Conservation (phyloP, 2,888 invertebrate species). For the Thereva unica region DNA sequence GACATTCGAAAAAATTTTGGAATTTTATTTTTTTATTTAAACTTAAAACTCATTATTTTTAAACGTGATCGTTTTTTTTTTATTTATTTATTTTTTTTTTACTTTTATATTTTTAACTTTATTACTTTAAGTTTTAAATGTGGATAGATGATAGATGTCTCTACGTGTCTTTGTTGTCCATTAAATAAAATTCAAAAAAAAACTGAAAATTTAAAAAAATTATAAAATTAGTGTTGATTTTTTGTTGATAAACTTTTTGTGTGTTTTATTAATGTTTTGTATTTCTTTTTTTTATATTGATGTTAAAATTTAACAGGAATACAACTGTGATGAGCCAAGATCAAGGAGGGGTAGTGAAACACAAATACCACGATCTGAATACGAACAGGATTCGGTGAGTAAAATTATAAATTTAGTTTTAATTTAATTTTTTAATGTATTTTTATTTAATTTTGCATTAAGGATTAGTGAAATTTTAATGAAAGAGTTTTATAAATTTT, state of each 20-base stretch:
- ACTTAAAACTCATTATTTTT: conserved; percentile 1
- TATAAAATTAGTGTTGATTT: not conserved
- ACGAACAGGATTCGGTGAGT: conserved; percentile 59
- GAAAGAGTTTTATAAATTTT: too few species aligned
- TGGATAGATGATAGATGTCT: conserved; percentile 22
- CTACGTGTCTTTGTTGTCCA: conserved; percentile 28
- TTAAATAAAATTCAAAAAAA: conserved; percentile 12
- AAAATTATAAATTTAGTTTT: conserved; percentile 21
- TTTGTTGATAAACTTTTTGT: not conserved
- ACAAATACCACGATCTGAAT: conserved; percentile 56
- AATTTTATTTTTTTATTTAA: not conserved
- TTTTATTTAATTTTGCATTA: not conserved
- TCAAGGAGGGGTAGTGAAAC: conserved; percentile 58
- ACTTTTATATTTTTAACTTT: not conserved
- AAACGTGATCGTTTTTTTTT: conserved; percentile 1
- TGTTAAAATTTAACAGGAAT: conserved; percentile 51
- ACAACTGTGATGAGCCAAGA: conserved; percentile 59
- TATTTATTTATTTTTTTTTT: not conserved
- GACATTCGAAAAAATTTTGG: conserved; percentile 35
- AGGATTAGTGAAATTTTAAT: too few species aligned
- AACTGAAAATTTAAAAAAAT: conserved; percentile 9
- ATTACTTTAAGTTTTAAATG: conserved; percentile 1
- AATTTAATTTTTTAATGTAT: not conserved
- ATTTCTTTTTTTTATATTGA: conserved; percentile 23
- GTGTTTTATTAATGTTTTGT: conserved; percentile 20